phyloP scores from a whole-genome alignment of 2,797 vertebrate species.

The Loris lydekkerianus region DNA sequence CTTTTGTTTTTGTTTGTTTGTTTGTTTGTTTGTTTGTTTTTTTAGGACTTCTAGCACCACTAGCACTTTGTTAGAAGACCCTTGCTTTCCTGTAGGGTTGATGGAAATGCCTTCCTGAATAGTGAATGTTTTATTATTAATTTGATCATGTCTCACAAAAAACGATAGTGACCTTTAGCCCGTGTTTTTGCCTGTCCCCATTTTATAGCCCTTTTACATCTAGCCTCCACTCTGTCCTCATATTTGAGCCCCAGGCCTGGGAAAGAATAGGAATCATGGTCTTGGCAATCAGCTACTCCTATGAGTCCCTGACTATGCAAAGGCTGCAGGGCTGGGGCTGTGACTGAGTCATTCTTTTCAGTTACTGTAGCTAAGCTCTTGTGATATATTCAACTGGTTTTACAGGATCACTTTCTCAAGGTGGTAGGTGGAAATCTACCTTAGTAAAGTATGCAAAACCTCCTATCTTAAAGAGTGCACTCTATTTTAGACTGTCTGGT shows the following conservation, averaged over 20 bases:
- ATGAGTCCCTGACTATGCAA: background rate
- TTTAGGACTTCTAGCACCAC: background rate
- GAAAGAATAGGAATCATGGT: background rate
- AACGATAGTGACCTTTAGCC: background rate
- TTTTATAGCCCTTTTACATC: background rate
- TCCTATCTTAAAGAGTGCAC: background rate
- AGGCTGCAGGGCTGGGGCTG: background rate
- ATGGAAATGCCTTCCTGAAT: background rate
- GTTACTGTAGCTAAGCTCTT: constrained; percentile 15
- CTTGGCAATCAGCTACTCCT: background rate
- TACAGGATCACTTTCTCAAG: constrained; percentile 29
- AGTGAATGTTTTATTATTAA: constrained; percentile 46
- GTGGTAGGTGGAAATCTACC: background rate
- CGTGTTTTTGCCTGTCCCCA: background rate
- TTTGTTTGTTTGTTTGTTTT: background rate
- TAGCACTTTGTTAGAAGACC: constrained; percentile 6
- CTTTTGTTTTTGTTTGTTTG: too few species aligned
- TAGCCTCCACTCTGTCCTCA: background rate
- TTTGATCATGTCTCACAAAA: constrained; percentile 33
- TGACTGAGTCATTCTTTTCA: constrained; percentile 2
- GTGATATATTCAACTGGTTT: background rate
- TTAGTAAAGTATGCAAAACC: background rate
- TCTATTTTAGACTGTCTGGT: background rate
- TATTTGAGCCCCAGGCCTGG: background rate
- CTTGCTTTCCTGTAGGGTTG: background rate